Conservation (phyloP, 2,113 vertebrate genomes). For the Tauraco erythrolophus region DNA sequence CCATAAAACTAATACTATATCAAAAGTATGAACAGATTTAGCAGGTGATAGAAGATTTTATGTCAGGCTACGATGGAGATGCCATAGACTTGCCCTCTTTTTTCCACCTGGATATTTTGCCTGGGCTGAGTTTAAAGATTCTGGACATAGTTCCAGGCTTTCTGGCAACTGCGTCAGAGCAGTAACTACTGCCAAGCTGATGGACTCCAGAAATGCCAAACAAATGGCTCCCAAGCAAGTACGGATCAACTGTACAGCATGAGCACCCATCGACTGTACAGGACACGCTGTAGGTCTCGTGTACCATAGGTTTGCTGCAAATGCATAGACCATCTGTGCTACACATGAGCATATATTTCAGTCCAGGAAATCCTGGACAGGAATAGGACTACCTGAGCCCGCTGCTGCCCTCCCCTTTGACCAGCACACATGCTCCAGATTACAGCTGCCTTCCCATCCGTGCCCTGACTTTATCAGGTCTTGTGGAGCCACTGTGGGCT, state of each 20-base stretch:
- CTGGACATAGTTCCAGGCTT: background rate
- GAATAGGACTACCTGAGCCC: background rate
- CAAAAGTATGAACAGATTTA: background rate
- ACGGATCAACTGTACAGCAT: background rate
- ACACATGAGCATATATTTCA: background rate
- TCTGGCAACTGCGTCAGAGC: background rate
- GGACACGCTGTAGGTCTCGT: background rate
- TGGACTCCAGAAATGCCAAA: background rate
- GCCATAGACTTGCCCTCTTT: background rate
- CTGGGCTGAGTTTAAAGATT: background rate
- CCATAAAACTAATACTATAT: background rate
- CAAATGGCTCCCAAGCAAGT: background rate
- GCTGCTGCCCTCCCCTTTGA: background rate
- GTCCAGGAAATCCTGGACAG: background rate
- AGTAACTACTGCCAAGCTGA: background rate
- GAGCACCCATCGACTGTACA: background rate
- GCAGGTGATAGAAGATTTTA: background rate
- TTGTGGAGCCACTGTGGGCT: background rate
- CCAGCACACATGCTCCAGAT: background rate
- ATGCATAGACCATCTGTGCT: background rate
- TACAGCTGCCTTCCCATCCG: background rate
- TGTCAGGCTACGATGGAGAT: background rate
- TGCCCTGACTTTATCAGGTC: background rate
- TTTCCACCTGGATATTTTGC: background rate
- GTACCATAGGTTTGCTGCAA: background rate